Conservation (phyloP, 2,113 vertebrate genomes). For the Stegastes partitus region DNA sequence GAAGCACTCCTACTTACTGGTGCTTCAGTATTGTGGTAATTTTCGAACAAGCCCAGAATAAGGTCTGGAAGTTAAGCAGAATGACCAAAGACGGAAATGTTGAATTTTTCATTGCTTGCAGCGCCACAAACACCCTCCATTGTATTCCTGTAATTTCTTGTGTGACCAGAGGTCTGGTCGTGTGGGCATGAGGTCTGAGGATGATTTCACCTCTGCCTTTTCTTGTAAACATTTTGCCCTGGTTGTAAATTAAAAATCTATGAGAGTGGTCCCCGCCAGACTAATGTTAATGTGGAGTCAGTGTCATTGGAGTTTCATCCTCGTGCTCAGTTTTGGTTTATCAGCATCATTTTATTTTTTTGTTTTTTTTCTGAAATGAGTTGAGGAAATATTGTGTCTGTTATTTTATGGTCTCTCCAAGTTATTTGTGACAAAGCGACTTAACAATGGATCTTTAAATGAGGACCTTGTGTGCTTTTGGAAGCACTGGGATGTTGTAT, state of each 20-base stretch:
- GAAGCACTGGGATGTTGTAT: not conserved
- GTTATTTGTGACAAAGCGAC: not conserved
- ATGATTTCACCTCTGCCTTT: not conserved
- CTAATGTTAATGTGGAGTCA: conserved; percentile 33
- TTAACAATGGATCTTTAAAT: not conserved
- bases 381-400: not conserved
- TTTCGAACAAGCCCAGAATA: too few species aligned
- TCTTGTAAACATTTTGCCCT: conserved; percentile 8
- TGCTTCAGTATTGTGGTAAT: too few species aligned
- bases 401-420: not conserved
- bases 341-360: conserved; percentile 14
- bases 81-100: not conserved
- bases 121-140: not conserved
- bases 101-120: not conserved
- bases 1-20: too few species aligned
- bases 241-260: conserved; percentile 33
- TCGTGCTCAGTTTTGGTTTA: not conserved
- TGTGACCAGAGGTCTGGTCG: not conserved
- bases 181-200: not conserved
- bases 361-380: not conserved
- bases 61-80: not conserved
- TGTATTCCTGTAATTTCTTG: not conserved
- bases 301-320: conserved; percentile 13
- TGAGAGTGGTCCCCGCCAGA: not conserved
- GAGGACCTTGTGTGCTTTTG: not conserved